Conservation (phyloP, 2,888 invertebrate species). For the Torymus texanus region DNA sequence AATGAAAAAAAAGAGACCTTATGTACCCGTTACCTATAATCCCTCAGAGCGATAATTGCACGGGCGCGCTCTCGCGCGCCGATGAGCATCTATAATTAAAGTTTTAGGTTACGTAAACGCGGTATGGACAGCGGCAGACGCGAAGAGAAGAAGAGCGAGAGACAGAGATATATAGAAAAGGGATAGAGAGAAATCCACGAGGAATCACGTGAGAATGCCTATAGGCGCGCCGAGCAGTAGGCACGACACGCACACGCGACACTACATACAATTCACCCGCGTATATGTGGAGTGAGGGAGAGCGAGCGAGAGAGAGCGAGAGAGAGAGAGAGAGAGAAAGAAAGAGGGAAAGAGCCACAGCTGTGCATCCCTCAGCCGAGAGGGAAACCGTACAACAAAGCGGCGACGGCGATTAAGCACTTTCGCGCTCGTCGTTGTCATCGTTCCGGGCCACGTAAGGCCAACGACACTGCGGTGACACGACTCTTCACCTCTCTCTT, state of each 20-base stretch:
- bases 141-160: background rate
- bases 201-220: slow-evolving; percentile 45
- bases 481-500: no score
- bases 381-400: background rate
- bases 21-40: slow-evolving; percentile 6
- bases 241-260: no score
- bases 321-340: background rate
- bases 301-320: no score
- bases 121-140: background rate
- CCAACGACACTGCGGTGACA: no score
- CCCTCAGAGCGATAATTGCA: no score
- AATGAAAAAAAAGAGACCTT: background rate
- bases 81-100: slow-evolving; percentile 47
- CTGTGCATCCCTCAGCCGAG: background rate
- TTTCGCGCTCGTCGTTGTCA: background rate
- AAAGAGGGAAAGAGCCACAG: background rate
- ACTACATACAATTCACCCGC: no score
- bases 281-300: no score
- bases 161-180: background rate
- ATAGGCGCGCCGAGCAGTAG: no score
- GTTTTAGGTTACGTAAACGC: slow-evolving; percentile 53
- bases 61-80: background rate
- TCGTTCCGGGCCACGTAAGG: no score
- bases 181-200: slow-evolving; percentile 28
- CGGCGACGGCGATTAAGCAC: background rate